Evolutionary conservation across 2,888 invertebrate species (phyloP).

Genomic region (Entomobrya multifasciata): DNA sequence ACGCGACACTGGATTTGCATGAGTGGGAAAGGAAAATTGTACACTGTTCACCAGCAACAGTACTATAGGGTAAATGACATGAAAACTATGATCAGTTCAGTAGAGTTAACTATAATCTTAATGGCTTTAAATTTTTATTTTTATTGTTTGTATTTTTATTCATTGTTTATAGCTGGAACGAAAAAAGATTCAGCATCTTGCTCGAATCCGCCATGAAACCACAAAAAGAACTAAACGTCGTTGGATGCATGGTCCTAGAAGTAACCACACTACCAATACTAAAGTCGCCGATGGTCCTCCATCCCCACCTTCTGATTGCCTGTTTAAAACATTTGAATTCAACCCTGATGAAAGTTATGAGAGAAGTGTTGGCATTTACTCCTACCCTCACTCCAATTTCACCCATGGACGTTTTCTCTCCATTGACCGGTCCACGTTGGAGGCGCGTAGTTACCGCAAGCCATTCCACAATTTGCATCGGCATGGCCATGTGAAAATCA

Average conservation of each 20-base stretch:
- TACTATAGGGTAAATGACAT: background rate
- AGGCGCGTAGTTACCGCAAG: slow-evolving; percentile 36
- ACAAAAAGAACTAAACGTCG: background rate
- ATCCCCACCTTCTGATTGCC: slow-evolving; percentile 30
- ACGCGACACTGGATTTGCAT: slow-evolving; percentile 51
- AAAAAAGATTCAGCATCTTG: background rate
- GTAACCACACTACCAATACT: too few relatives aligned
- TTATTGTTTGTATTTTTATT: background rate
- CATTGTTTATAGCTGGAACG: background rate
- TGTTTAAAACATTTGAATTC: slow-evolving; percentile 53
- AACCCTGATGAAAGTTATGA: slow-evolving; percentile 55
- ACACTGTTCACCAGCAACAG: slow-evolving; percentile 22
- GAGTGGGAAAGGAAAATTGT: slow-evolving; percentile 35
- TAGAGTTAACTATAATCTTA: too few relatives aligned
- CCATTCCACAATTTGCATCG: slow-evolving; percentile 21
- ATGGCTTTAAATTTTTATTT: background rate
- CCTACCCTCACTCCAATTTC: slow-evolving; percentile 43
- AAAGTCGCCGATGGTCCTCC: too few relatives aligned
- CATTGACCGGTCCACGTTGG: background rate
- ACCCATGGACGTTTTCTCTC: slow-evolving; percentile 54
- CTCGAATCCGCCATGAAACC: slow-evolving; percentile 18
- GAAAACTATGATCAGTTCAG: background rate
- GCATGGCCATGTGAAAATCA: slow-evolving; percentile 32
- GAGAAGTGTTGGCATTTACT: slow-evolving; percentile 46
- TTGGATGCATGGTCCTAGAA: background rate